Percentiles rank a stretch among this genome's conserved stretches.
phyloP scores from a whole-genome alignment of 2,113 vertebrate species.

The Rostratula benghalensis region DNA sequence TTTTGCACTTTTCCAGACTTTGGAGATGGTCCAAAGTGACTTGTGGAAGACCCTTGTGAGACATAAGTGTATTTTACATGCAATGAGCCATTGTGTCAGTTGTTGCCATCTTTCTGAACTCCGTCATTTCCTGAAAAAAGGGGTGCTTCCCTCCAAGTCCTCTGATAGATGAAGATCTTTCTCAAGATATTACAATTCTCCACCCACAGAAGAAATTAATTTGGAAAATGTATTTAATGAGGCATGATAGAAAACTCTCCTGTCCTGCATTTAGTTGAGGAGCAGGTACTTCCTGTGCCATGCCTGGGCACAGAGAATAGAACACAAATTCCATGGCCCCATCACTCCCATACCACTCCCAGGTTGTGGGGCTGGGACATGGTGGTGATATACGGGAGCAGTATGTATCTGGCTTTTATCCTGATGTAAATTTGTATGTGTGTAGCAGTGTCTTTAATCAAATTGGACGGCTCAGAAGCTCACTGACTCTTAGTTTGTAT shows the following conservation, averaged over 20 bases:
- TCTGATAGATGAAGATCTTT: background rate
- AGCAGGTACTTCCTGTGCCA: background rate
- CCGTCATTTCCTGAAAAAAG: background rate
- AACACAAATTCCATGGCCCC: rapidly evolving
- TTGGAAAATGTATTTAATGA: background rate
- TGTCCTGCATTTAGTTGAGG: background rate
- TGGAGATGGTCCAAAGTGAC: background rate
- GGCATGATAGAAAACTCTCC: background rate
- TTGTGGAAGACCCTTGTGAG: background rate
- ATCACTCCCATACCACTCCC: rapidly evolving
- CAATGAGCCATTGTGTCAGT: background rate
- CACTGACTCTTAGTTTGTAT: background rate
- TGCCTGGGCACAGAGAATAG: background rate
- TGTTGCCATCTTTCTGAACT: background rate
- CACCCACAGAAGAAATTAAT: background rate
- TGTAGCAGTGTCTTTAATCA: background rate
- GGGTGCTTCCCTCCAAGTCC: background rate
- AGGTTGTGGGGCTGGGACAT: rapidly evolving
- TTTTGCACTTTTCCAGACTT: background rate
- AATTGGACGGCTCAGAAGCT: background rate
- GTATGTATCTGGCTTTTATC: background rate
- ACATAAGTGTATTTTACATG: background rate
- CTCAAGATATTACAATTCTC: background rate
- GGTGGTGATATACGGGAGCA: background rate
- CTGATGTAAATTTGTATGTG: background rate